Conservation (phyloP, 2,113 vertebrate species). For the Leiothrix lutea region DNA sequence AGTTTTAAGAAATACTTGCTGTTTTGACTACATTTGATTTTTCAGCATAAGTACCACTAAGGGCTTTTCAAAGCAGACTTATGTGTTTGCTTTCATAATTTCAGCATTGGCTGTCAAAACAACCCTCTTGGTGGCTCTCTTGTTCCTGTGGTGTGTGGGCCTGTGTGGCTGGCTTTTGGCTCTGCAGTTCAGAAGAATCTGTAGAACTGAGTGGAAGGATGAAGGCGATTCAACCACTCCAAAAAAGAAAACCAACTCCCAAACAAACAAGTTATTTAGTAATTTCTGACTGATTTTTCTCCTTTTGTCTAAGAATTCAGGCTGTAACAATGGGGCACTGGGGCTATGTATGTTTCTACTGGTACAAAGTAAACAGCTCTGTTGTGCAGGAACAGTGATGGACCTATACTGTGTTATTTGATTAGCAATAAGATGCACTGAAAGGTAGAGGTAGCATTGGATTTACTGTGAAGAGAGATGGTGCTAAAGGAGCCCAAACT, state of each 20-base stretch:
- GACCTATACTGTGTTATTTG: not conserved
- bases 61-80: not conserved
- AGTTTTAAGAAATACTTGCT: not conserved
- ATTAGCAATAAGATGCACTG: not conserved
- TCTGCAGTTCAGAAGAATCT: not conserved
- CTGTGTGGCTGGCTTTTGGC: not conserved
- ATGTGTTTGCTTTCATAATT: not conserved
- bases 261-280: not conserved
- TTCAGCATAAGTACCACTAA: not conserved
- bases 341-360: not conserved
- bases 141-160: not conserved
- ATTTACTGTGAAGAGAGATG: not conserved
- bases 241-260: not conserved
- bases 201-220: not conserved
- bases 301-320: not conserved
- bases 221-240: not conserved
- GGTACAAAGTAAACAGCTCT: not conserved
- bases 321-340: fast-evolving
- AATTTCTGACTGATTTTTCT: not conserved
- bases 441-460: not conserved
- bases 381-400: not conserved
- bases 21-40: not conserved
- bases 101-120: not conserved
- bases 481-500: not conserved
- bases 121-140: not conserved